Evolutionary conservation across 2,797 vertebrate species (phyloP), one percentile per base, ranked within the genome.

Genomic region (Bradypodion ventrale): DNA sequence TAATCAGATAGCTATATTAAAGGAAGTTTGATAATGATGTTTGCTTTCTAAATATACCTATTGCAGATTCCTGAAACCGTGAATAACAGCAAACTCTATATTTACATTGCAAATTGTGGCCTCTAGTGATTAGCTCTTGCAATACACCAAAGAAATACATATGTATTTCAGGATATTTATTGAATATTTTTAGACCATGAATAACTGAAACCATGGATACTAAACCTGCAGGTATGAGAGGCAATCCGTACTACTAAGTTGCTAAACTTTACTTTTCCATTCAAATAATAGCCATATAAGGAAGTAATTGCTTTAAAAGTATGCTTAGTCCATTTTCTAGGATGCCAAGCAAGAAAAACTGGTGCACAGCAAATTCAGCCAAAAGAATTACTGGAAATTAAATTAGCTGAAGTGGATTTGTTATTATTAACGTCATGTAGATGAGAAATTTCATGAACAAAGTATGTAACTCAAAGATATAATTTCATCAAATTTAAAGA

Each of bases 401-500:
- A 82, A 89, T 82, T 15, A 82, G 90, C 87, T 82, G 35, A 0
- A 89, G 87, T 78, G 84, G 60, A 7, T 78, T 86, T 85, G 85
- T 75, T 77, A 62, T 84, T 90, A 87, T 79, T 72, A 75, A n/a
- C 65, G 87, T 78, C 85, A 72, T 90, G 25, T 86, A 80, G 77
- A 40, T 68, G 0, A 87, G 32, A 83, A 83, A 83, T 70, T 87
- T 88, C 83, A 90, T 83, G 78, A 83, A 80, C 10, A 46, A 12
- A 7, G 23, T 83, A 85, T 86, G 25, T 76, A 62, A 88, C 90
- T 80, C 68, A 86, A 89, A 87, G 70, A 35, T 42, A 86, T 68
- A 85, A 7, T 78, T 2, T 37, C 44, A 49, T 65, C 75, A 82
- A 62, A 74, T n/a, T 83, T 79, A 80, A 82, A 87, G 77, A 80